phyloP scores from a whole-genome alignment of 2,797 vertebrate species.

The Sebastes dallii region DNA sequence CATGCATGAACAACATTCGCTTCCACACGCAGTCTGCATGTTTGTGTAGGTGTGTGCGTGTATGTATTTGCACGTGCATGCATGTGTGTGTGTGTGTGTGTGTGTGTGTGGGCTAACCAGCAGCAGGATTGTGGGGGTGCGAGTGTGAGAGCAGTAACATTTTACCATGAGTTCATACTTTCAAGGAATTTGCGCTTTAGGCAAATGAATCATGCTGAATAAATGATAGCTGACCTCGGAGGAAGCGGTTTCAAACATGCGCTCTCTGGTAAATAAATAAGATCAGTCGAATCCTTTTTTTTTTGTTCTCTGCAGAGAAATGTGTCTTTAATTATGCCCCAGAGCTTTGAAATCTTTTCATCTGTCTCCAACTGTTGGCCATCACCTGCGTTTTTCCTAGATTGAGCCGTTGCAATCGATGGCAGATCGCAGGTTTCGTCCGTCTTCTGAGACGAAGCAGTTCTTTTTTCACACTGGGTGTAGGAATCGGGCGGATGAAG shows the following conservation, averaged over 20 bases:
- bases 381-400: slow-evolving; percentile 2
- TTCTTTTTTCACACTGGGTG: neutral
- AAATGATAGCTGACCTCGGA: slow-evolving; percentile 52
- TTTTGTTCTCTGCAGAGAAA: neutral
- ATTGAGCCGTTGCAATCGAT: slow-evolving; percentile 4
- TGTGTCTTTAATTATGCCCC: slow-evolving; percentile 18
- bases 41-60: slow-evolving; percentile 50
- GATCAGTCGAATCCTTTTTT: slow-evolving; percentile 17
- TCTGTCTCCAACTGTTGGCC: neutral
- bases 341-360: slow-evolving; percentile 15
- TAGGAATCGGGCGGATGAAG: neutral
- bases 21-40: slow-evolving; percentile 56
- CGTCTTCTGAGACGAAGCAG: neutral
- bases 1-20: slow-evolving; percentile 72
- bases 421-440: neutral
- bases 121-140: slow-evolving; percentile 50
- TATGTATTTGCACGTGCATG: slow-evolving; percentile 5
- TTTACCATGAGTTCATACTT: slow-evolving; percentile 65
- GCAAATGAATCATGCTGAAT: slow-evolving; percentile 64
- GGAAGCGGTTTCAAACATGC: slow-evolving; percentile 33
- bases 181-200: slow-evolving; percentile 71
- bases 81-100: slow-evolving; percentile 12
- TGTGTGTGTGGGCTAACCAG: slow-evolving; percentile 35
- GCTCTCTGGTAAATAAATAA: slow-evolving; percentile 42
- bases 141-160: slow-evolving; percentile 25